Evolutionary conservation across 2,113 vertebrate genomes (phyloP).

Genomic region (Hippolais icterina): DNA sequence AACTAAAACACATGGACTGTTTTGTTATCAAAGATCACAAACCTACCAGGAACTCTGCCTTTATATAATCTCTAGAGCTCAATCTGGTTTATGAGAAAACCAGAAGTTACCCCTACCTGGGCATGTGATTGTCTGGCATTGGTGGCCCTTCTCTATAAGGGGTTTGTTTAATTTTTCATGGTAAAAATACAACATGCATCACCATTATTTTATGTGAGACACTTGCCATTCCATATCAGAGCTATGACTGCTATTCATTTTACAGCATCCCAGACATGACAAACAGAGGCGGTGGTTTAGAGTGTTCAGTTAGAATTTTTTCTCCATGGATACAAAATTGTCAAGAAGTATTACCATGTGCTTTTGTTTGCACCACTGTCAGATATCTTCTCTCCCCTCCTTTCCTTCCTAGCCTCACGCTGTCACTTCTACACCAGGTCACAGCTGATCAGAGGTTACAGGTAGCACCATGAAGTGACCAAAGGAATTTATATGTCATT

Average conservation of each 20-base stretch:
- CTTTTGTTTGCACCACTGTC: not conserved
- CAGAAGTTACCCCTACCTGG: not conserved
- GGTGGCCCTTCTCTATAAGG: not conserved
- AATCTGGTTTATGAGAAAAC: not conserved
- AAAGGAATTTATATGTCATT: not conserved
- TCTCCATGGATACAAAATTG: not conserved
- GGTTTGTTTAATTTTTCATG: not conserved
- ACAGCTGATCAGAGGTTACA: not conserved
- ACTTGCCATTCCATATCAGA: not conserved
- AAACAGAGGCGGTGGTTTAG: not conserved
- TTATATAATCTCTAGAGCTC: not conserved
- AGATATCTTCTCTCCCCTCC: not conserved
- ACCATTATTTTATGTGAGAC: not conserved
- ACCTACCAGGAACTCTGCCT: not conserved
- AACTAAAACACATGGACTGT: not conserved
- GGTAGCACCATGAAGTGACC: not conserved
- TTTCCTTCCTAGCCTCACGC: not conserved
- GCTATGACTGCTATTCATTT: not conserved
- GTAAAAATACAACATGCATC: rapidly evolving
- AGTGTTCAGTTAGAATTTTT: not conserved
- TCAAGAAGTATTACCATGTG: not conserved
- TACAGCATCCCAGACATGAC: not conserved
- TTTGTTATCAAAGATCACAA: not conserved
- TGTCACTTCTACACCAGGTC: not conserved
- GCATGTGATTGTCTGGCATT: not conserved